Conservation (phyloP, 1,140 invertebrate genomes). For the Euura lappo region DNA sequence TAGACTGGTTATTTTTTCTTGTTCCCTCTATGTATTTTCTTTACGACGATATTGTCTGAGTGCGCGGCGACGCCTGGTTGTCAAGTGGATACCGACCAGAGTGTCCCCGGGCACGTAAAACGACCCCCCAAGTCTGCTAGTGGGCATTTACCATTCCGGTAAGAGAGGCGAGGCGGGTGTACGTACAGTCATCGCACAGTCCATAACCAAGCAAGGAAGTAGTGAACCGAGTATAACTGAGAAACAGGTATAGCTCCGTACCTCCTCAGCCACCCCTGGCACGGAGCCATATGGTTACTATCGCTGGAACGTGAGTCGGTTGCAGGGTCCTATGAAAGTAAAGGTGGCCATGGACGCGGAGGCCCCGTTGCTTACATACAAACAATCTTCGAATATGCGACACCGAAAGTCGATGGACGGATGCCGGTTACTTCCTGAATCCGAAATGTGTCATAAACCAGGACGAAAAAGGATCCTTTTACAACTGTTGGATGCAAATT, state of each 20-base stretch:
- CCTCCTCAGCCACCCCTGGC: not conserved
- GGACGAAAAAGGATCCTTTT: not conserved
- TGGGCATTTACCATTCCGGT: not conserved
- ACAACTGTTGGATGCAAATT: not conserved
- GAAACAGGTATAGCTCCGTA: not conserved
- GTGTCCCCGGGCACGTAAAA: not conserved
- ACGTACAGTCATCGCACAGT: not conserved
- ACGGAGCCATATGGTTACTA: constrained; percentile 5
- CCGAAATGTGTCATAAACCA: not conserved
- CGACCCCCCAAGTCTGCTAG: not conserved
- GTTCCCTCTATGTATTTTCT: not conserved
- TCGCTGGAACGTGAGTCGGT: not conserved
- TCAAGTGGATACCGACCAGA: not conserved
- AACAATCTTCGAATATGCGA: not conserved
- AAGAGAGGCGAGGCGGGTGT: too few relatives aligned
- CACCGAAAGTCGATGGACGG: not conserved
- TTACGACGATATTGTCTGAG: not conserved
- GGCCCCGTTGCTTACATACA: not conserved
- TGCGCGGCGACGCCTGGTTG: not conserved
- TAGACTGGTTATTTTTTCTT: not conserved
- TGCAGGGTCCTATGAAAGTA: not conserved
- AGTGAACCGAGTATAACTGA: not conserved
- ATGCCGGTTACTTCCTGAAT: constrained; percentile 3
- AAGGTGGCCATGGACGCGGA: not conserved
- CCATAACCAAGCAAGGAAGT: not conserved